A percentile compares a stretch with the other conserved stretches of the same genome.
Evolutionary conservation across 53 echinoderm and acorn worm species (phyloP).

Genomic region (Paracentrotus lividus): DNA sequence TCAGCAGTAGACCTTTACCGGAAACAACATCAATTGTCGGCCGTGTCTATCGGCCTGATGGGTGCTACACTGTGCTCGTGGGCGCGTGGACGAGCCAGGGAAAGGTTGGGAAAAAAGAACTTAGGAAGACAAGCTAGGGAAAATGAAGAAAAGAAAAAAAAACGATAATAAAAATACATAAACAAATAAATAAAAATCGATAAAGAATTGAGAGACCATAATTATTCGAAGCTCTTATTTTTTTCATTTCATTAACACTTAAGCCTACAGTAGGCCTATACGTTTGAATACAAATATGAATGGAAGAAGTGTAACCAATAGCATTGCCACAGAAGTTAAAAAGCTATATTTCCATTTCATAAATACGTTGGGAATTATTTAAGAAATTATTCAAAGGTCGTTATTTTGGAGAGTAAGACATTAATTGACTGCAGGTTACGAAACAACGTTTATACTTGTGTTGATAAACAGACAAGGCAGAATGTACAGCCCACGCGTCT

Average conservation of each 20-base stretch:
- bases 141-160: not conserved
- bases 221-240: not conserved
- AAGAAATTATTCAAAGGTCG: conserved; percentile 6
- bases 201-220: not conserved
- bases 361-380: too few relatives aligned
- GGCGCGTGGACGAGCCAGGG: conserved; percentile 19
- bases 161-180: not conserved
- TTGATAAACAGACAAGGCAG: conserved; percentile 1
- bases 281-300: too few relatives aligned
- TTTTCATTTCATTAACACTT: too few relatives aligned
- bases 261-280: too few relatives aligned
- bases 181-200: too few relatives aligned
- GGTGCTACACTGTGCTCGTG: conserved; percentile 17
- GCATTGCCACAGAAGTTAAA: too few relatives aligned
- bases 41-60: conserved; percentile 57
- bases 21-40: conserved; percentile 61
- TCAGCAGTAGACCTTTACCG: conserved; percentile 39
- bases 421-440: not conserved
- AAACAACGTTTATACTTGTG: not conserved
- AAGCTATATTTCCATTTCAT: too few relatives aligned
- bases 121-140: not conserved
- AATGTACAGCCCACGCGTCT: conserved; percentile 35
- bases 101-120: not conserved
- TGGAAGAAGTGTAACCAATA: too few relatives aligned
- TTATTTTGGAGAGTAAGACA: not conserved